A percentile compares a stretch with the other conserved stretches of the same genome.
Conservation (phyloP, 2,888 invertebrate species). For the Chesias legatella region DNA sequence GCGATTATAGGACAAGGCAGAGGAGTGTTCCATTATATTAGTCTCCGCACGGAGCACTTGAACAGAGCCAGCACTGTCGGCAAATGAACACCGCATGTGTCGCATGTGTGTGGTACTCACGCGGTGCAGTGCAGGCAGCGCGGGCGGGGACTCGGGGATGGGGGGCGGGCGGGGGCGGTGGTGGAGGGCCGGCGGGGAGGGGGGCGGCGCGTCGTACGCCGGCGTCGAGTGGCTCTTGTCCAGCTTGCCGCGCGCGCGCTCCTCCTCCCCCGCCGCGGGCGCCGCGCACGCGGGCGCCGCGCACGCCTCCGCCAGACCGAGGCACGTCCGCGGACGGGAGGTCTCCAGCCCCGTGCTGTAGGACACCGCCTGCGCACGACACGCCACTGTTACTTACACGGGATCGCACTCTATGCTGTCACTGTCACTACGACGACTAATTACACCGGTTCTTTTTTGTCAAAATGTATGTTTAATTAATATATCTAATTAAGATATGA, state of each 20-base stretch:
- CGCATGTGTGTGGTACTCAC: conserved; percentile 23
- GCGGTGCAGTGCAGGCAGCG: conserved; percentile 37
- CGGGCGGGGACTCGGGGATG: conserved; percentile 61
- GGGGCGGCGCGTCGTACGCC: conserved; percentile 80
- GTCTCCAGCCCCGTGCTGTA: conserved; percentile 87
- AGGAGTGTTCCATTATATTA: too few species aligned
- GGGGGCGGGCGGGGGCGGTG: conserved; percentile 38
- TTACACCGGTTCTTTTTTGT: too few species aligned
- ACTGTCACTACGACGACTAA: too few species aligned
- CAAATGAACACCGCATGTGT: too few species aligned
- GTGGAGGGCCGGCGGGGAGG: conserved; percentile 57
- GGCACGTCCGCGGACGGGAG: conserved; percentile 23
- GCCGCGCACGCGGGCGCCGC: conserved; percentile 76
- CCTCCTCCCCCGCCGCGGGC: conserved; percentile 14
- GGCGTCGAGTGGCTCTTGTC: conserved; percentile 93
- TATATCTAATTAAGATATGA: too few species aligned
- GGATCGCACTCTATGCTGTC: too few species aligned
- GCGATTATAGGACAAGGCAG: too few species aligned
- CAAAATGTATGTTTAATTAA: too few species aligned
- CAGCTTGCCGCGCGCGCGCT: conserved; percentile 62
- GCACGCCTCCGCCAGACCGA: conserved; percentile 5
- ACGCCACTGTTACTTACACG: not conserved
- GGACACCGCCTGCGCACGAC: conserved; percentile 80
- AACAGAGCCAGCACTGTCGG: too few species aligned
- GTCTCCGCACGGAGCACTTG: too few species aligned